These are phyloP conservation scores for Linnaemya tessellans DNA, from an alignment of 2,888 invertebrate species.

Conservation along the genomic window DNA sequence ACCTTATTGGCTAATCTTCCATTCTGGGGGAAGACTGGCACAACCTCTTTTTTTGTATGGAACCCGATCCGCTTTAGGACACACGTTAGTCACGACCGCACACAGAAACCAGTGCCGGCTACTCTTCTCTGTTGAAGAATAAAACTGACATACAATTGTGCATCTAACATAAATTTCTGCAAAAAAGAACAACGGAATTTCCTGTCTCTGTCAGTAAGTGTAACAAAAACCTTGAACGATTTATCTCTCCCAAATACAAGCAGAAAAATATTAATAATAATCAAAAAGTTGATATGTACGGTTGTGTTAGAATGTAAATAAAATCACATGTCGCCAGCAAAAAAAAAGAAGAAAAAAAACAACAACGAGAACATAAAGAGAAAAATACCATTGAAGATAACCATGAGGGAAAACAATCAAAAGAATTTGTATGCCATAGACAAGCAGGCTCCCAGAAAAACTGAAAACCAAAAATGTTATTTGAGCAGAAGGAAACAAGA, in stretches of 20 bases:
- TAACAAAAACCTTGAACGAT: conserved; percentile 13
- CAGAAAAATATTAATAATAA: neutral
- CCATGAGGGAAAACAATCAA: conserved; percentile 6
- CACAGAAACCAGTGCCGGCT: neutral
- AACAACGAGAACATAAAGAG: neutral
- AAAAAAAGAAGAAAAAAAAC: neutral
- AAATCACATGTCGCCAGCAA: conserved; percentile 7
- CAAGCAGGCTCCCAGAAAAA: conserved; percentile 31
- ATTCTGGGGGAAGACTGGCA: too few relatives aligned
- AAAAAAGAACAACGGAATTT: neutral
- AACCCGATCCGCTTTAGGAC: too few relatives aligned
- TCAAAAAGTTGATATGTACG: neutral
- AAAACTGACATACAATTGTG: neutral
- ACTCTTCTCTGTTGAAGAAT: neutral
- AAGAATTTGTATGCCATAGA: conserved; percentile 1
- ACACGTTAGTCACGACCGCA: too few relatives aligned
- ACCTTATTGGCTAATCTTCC: too few relatives aligned
- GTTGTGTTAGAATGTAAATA: neutral
- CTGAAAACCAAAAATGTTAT: neutral
- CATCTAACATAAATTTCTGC: neutral
- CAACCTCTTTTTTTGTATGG: too few relatives aligned
- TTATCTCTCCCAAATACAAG: neutral
- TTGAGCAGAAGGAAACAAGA: conserved; percentile 5
- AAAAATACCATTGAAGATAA: neutral
- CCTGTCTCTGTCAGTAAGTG: conserved; percentile 5